Evolutionary conservation across 1,140 invertebrate genomes (phyloP).

Genomic region (Contarinia nasturtii): DNA sequence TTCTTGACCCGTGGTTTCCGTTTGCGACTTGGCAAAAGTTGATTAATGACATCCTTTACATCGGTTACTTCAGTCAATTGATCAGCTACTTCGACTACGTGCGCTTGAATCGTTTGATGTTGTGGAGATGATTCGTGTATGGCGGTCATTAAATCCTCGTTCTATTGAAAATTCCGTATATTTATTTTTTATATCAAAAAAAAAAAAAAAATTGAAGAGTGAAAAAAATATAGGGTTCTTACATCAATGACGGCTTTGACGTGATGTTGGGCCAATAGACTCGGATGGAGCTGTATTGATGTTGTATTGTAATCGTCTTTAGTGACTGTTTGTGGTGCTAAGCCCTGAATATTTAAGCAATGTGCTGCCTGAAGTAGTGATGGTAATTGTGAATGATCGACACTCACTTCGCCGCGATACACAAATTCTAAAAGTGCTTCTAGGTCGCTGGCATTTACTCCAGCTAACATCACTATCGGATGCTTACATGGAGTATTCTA

Average conservation of each 20-base stretch:
- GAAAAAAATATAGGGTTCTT: not conserved
- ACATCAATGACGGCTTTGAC: slow-evolving; percentile 6
- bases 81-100: slow-evolving; percentile 20
- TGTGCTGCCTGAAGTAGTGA: slow-evolving; percentile 40
- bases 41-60: slow-evolving; percentile 24
- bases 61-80: slow-evolving; percentile 12
- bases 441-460: slow-evolving; percentile 36
- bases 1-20: slow-evolving; percentile 23
- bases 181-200: too few relatives aligned
- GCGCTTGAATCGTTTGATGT: slow-evolving; percentile 22
- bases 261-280: slow-evolving; percentile 22
- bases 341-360: slow-evolving; percentile 37
- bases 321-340: slow-evolving; percentile 28
- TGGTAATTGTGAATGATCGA: slow-evolving; percentile 37
- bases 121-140: slow-evolving; percentile 14
- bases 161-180: too few relatives aligned
- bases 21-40: slow-evolving; percentile 25
- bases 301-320: slow-evolving; percentile 21
- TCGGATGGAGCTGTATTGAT: slow-evolving; percentile 26
- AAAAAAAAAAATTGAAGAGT: not conserved
- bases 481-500: slow-evolving; percentile 42
- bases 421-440: slow-evolving; percentile 41
- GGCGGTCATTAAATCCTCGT: slow-evolving; percentile 22
- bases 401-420: slow-evolving; percentile 40
- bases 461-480: slow-evolving; percentile 43